These are phyloP conservation scores for Lycaon pictus DNA, from an alignment of 2,113 vertebrate species.

Conservation along the genomic window DNA sequence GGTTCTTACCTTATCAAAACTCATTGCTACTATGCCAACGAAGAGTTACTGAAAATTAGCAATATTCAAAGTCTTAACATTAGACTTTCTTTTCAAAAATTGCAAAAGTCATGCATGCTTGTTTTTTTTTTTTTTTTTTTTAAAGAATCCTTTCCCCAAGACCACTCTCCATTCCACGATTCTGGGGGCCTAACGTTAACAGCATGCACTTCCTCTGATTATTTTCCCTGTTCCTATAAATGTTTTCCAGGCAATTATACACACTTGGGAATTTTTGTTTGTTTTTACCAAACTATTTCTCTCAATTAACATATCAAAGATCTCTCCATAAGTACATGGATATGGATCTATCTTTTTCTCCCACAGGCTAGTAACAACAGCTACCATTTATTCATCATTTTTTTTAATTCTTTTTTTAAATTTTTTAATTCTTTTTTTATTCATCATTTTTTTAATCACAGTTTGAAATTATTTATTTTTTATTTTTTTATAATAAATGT, in stretches of 20 bases:
- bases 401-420: neutral
- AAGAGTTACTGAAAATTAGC: neutral
- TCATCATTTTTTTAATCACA: too few species aligned
- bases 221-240: neutral
- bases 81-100: neutral
- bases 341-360: neutral
- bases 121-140: too few species aligned
- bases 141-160: neutral
- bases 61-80: neutral
- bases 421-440: too few species aligned
- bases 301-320: neutral
- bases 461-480: too few species aligned
- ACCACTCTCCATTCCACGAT: neutral
- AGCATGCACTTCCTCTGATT: neutral
- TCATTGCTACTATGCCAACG: neutral
- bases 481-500: too few species aligned
- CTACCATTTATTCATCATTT: neutral
- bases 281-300: neutral
- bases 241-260: neutral
- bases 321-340: neutral
- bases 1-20: neutral
- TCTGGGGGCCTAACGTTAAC: neutral
- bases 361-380: conserved; percentile 25
- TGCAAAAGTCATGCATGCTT: neutral
- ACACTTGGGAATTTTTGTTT: neutral